Percentiles rank a stretch among this genome's conserved stretches.
These are phyloP conservation scores for Mormyrus lacerda DNA, from an alignment of 2,113 vertebrate genomes.

Conservation along the genomic window DNA sequence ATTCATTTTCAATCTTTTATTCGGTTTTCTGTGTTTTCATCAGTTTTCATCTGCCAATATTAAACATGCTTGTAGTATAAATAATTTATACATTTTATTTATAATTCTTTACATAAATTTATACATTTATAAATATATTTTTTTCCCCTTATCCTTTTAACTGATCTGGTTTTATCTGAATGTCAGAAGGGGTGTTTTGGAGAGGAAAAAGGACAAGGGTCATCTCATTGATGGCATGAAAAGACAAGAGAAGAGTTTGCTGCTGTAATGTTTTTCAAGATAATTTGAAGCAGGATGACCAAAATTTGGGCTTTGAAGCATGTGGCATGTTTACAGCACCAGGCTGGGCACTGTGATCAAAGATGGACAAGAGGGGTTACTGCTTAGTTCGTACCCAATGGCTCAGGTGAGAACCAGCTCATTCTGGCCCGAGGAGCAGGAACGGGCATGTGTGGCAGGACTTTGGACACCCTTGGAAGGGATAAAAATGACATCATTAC, in stretches of 20 bases:
- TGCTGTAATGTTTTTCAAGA: background rate
- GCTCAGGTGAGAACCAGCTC: background rate
- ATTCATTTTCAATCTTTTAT: background rate
- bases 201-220: background rate
- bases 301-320: background rate
- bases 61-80: background rate
- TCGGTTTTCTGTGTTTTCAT: background rate
- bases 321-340: background rate
- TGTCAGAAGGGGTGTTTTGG: too few species aligned
- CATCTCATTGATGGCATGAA: background rate
- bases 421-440: background rate
- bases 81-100: background rate
- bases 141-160: background rate
- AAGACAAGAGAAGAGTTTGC: background rate
- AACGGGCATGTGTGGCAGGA: background rate
- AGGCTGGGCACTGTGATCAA: background rate
- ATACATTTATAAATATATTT: background rate
- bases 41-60: background rate
- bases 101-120: background rate
- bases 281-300: slow-evolving; percentile 1
- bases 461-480: background rate
- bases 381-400: background rate
- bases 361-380: background rate
- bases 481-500: background rate
- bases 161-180: background rate